Evolutionary conservation across 2,113 vertebrate species (phyloP).

Genomic region (Recurvirostra avosetta): DNA sequence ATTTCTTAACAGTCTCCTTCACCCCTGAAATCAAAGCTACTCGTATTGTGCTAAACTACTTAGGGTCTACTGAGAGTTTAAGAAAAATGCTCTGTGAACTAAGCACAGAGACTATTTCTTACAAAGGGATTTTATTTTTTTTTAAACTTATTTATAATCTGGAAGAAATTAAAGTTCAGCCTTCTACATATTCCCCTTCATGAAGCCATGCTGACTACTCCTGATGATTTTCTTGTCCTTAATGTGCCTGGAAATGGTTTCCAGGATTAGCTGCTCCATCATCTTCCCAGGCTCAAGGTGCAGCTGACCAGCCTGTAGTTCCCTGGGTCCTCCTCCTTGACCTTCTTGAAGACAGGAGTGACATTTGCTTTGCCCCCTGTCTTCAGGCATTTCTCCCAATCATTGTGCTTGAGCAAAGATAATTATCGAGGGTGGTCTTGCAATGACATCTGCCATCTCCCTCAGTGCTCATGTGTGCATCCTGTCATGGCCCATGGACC

Average conservation of each 20-base stretch:
- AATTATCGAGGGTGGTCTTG: neutral
- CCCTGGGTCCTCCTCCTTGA: neutral
- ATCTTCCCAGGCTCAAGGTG: neutral
- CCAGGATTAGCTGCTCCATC: neutral
- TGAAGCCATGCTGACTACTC: neutral
- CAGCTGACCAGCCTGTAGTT: neutral
- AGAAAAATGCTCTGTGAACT: neutral
- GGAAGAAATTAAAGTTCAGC: neutral
- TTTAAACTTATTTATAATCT: neutral
- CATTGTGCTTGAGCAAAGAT: neutral
- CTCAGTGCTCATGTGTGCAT: neutral
- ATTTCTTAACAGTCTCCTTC: neutral
- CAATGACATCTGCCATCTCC: neutral
- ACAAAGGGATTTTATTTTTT: neutral
- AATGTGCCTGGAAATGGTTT: neutral
- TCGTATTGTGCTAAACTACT: neutral
- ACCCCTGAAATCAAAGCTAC: neutral
- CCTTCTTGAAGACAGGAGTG: neutral
- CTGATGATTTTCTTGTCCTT: neutral
- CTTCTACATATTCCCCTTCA: neutral
- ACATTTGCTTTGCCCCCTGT: neutral
- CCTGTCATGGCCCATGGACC: neutral
- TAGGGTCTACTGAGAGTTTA: conserved; percentile 31
- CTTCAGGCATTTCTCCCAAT: neutral
- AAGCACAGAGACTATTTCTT: neutral